Conservation (phyloP, 2,888 invertebrate species). For the Lithophane ornitopus region DNA sequence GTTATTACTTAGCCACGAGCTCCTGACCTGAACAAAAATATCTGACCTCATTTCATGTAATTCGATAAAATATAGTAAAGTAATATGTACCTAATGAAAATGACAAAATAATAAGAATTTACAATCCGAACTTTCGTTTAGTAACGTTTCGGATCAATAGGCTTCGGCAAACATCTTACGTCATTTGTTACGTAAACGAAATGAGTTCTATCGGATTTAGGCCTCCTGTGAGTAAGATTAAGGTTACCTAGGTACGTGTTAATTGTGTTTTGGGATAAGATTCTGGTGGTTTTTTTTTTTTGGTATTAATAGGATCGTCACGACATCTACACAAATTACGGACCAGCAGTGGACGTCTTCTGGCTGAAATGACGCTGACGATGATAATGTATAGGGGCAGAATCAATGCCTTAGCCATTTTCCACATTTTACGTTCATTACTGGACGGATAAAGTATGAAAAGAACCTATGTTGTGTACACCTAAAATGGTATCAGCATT, state of each 20-base stretch:
- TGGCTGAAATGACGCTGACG: too few species aligned
- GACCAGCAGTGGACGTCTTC: too few species aligned
- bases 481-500: not conserved
- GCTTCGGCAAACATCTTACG: constrained; percentile 50
- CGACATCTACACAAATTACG: too few species aligned
- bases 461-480: not conserved
- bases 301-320: too few species aligned
- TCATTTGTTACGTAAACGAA: constrained; percentile 24
- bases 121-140: constrained; percentile 35
- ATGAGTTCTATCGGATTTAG: not conserved
- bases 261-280: constrained; percentile 5
- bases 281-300: not conserved
- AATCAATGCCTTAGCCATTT: not conserved
- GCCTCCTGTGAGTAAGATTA: not conserved
- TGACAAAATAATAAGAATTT: constrained; percentile 54
- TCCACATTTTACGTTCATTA: not conserved
- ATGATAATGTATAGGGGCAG: not conserved
- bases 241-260: constrained; percentile 13
- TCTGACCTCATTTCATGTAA: not conserved
- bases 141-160: constrained; percentile 31
- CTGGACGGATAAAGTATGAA: not conserved
- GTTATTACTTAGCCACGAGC: too few species aligned
- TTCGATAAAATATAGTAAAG: not conserved
- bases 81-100: constrained; percentile 39
- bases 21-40: too few species aligned